Percentiles rank a stretch among this genome's conserved stretches.
These are phyloP conservation scores for Synanthedon formicaeformis DNA, from an alignment of 2,888 invertebrate species.

Conservation along the genomic window DNA sequence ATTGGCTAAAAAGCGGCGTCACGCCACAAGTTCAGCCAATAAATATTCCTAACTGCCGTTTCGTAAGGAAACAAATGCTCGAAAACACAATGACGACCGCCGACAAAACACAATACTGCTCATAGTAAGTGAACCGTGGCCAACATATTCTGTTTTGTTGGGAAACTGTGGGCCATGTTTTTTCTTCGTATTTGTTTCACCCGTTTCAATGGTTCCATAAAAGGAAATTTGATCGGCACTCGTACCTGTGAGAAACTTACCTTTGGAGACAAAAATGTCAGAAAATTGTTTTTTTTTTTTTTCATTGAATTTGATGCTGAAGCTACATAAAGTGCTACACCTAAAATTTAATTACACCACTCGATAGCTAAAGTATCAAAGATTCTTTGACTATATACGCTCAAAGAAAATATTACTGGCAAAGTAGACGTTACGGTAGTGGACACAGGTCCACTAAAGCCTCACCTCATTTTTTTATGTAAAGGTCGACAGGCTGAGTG, in stretches of 20 bases:
- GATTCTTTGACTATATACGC: too few species aligned
- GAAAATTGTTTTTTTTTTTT: too few species aligned
- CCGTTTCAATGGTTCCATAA: slow-evolving; percentile 26
- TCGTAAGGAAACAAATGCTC: slow-evolving; percentile 65
- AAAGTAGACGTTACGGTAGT: too few species aligned
- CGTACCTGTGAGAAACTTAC: too few species aligned
- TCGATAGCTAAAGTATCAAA: too few species aligned
- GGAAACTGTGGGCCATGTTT: slow-evolving; percentile 48
- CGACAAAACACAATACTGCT: slow-evolving; percentile 56
- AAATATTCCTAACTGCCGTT: slow-evolving; percentile 67
- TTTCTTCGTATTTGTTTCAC: slow-evolving; percentile 29
- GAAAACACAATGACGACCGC: slow-evolving; percentile 60
- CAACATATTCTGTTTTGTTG: slow-evolving; percentile 61
- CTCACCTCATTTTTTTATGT: too few species aligned
- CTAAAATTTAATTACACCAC: too few species aligned
- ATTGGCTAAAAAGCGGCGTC: slow-evolving; percentile 60
- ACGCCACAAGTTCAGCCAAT: slow-evolving; percentile 64
- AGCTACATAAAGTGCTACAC: too few species aligned
- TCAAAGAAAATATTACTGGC: too few species aligned
- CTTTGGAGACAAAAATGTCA: not conserved
- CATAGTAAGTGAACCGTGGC: slow-evolving; percentile 52
- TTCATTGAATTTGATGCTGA: too few species aligned
- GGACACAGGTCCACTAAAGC: too few species aligned
- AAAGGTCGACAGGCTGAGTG: too few species aligned
- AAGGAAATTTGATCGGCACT: slow-evolving; percentile 5